Evolutionary conservation across 2,888 invertebrate species (phyloP), one percentile per base, ranked within the genome.

Genomic region (Cacoxenus indagator): DNA sequence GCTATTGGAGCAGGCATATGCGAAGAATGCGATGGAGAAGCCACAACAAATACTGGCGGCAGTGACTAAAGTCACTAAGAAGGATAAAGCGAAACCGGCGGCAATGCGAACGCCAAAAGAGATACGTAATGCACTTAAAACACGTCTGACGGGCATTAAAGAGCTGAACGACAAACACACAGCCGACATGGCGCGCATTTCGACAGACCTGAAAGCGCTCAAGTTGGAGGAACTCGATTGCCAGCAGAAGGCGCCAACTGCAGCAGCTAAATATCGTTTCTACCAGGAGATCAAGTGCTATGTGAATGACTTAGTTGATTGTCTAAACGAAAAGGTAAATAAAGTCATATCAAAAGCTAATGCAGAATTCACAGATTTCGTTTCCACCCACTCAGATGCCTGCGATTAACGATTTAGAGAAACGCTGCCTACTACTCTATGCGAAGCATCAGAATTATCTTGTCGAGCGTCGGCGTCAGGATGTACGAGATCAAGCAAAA

Each of bases 241-340:
- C 26, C 85, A 86, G 26, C 88, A 89, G 73, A 89, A 90, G 64
- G 88, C 90, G 14, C 88, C 86, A 0, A 84, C 87, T 70, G 91
- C 96, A 67, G 96, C 95, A 76, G 92, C 93, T 68, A 93, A 95
- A 77, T 98, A 96, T 91, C 90, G 92, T 84, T 95, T 97, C 90
- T 98, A 97, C 91, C 98, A 99, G 91, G 96, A 97, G 90, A 92
- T 96, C 84, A 92, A 96, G 87, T 96, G 96, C 85, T 99, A 97
- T 91, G 93, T 97, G 86, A 95, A 95, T 78, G 97, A 98, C 92
- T 93, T 98, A 89, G 93, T 98, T 87, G 98, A 99, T 90, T 99
- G 98, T 90, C 91, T 98, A 83, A 96, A 97, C 88, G 97, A 98
- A 90, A 99, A 99, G 94, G 96, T 97, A 78, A 71, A 51, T 17